Conservation (phyloP, 2,888 invertebrate species). For the Nezara viridula region DNA sequence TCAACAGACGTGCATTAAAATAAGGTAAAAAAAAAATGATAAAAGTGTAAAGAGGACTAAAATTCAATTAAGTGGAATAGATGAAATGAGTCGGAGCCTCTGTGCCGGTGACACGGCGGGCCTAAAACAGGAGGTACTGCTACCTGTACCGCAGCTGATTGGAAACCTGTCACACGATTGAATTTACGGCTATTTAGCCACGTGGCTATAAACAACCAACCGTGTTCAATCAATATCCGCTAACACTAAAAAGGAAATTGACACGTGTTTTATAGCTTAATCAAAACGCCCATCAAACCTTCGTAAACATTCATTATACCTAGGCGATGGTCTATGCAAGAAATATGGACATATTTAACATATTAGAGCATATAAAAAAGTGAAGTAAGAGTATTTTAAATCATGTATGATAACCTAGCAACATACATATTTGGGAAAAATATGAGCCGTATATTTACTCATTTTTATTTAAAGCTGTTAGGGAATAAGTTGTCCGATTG, state of each 20-base stretch:
- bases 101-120: background rate
- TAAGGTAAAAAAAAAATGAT: background rate
- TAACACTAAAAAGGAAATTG: background rate
- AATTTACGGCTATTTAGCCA: slow-evolving; percentile 35
- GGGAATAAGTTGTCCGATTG: no score
- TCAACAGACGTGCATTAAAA: background rate
- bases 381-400: no score
- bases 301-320: background rate
- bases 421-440: no score
- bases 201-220: slow-evolving; percentile 8
- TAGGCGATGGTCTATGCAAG: background rate
- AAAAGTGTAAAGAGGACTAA: background rate
- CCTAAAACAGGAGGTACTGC: background rate
- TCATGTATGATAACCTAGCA: no score
- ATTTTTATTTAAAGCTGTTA: no score
- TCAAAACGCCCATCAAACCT: background rate
- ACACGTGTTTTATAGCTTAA: background rate
- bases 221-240: background rate
- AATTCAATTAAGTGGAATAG: background rate
- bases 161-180: slow-evolving; percentile 29
- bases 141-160: slow-evolving; percentile 17
- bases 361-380: no score
- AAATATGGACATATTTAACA: background rate
- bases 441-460: no score
- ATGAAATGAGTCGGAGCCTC: background rate